These are phyloP conservation scores for Drosophila paramelanica DNA, from an alignment of 2,888 invertebrate species.

Conservation along the genomic window DNA sequence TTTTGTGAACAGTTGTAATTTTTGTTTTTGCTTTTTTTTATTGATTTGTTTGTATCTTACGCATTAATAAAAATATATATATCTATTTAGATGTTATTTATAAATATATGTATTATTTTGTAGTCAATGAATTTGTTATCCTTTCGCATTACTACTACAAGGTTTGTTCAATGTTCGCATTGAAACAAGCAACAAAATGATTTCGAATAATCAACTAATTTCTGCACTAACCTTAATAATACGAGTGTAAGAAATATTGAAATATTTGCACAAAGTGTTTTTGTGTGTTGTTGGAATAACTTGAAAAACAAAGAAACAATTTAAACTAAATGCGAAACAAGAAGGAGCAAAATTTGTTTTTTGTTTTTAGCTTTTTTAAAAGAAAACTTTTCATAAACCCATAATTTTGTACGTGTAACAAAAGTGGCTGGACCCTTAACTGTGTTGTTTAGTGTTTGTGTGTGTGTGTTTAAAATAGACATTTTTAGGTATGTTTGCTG, in stretches of 20 bases:
- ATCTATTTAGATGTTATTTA: slow-evolving; percentile 43
- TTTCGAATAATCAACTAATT: slow-evolving; percentile 25
- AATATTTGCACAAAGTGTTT: slow-evolving; percentile 22
- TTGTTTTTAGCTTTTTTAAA: too few relatives aligned
- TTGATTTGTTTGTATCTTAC: slow-evolving; percentile 51
- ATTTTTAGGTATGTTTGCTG: slow-evolving; percentile 36
- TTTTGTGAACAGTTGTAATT: slow-evolving; percentile 34
- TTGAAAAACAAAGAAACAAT: slow-evolving; percentile 26
- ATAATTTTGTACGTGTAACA: not conserved
- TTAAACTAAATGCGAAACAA: not conserved
- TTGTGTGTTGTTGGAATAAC: slow-evolving; percentile 6
- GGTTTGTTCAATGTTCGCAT: slow-evolving; percentile 21
- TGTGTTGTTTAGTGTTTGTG: slow-evolving; percentile 6
- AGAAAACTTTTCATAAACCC: not conserved
- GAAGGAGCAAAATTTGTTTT: not conserved
- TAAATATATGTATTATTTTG: slow-evolving; percentile 20
- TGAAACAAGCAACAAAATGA: slow-evolving; percentile 26
- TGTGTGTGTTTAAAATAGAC: slow-evolving; percentile 27
- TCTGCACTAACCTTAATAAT: slow-evolving; percentile 64
- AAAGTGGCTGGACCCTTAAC: slow-evolving; percentile 32
- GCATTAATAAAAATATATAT: slow-evolving; percentile 53
- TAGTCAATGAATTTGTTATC: slow-evolving; percentile 20
- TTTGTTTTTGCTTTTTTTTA: slow-evolving; percentile 41
- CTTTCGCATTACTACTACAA: slow-evolving; percentile 4
- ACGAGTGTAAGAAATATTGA: slow-evolving; percentile 37